Base-by-base conservation (phyloP, 2,113 vertebrate genomes). In the Pseudopodoces humilis region DNA sequence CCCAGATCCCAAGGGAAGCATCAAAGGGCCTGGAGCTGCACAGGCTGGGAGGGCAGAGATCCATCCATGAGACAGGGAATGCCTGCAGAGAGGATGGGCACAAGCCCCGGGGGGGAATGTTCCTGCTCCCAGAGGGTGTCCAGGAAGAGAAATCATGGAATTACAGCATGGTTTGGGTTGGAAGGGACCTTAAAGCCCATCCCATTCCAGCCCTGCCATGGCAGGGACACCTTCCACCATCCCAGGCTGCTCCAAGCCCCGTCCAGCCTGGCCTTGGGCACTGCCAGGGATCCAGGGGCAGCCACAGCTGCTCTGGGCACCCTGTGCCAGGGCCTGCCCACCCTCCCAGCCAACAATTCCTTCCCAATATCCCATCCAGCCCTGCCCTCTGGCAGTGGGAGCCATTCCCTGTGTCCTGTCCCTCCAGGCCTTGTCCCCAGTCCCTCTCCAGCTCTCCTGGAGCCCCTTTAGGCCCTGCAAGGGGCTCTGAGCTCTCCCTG, bases 61-160 rank as follows among this genome's bases (percentile, higher is more conserved):
- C 28, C 53, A 22, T 15, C 2, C 1, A 16, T 35, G 27, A 31
- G 3, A 0, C 30, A 28, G 53, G 63, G 25, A 68, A 21, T 7
- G 59, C 52, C 17, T 1, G 44, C 43, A 44, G 50, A 62, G 44
- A 0, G 1, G 59, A 25, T 0, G 4, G 43, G 39, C 46, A 47
- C 50, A 24, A 60, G 39, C 22, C 17, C n/a, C 9, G 56, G 14
- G 53, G 5, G 19, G 46, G 47, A 1, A 24, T 9, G 47, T 5
- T 64, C 35, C 55, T 65, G 50, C 13, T 74, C n/a, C 30, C 24
- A 6, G 8, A 3, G 5, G 35, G 22, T 17, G 33, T n/a, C 28
- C 3, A 2, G 37, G 41, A 15, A n/a, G 33, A 43, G n/a, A 52
- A 44, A 33, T 28, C 7, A 33, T 9, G 15, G 52, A 59, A 67